Evolutionary conservation across 2,888 invertebrate species (phyloP).

Genomic region (Cremastinae sp.): DNA sequence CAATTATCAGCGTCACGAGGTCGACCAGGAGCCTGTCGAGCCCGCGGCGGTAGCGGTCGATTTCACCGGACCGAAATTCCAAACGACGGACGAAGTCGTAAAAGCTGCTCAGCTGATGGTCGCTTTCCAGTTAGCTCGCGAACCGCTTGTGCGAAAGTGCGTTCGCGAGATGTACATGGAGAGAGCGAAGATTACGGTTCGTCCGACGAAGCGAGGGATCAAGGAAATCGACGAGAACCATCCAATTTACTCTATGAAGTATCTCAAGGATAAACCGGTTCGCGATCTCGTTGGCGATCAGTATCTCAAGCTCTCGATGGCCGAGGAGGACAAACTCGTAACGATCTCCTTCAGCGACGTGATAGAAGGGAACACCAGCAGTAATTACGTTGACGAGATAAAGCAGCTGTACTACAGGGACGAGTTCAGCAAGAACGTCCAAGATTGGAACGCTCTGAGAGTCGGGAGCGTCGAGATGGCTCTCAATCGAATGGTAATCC

Average conservation of each 20-base stretch:
- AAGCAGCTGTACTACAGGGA: slow-evolving; percentile 92
- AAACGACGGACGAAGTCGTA: slow-evolving; percentile 90
- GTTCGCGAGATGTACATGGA: slow-evolving; percentile 93
- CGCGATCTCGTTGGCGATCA: slow-evolving; percentile 92
- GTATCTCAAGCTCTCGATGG: slow-evolving; percentile 89
- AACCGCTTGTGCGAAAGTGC: slow-evolving; percentile 91
- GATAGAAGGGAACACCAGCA: slow-evolving; percentile 85
- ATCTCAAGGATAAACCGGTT: slow-evolving; percentile 94
- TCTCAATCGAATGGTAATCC: slow-evolving; percentile 85
- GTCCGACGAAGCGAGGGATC: slow-evolving; percentile 92
- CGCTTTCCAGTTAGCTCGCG: slow-evolving; percentile 93
- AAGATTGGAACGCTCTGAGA: slow-evolving; percentile 95
- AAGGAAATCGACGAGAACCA: slow-evolving; percentile 98
- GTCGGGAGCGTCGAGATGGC: slow-evolving; percentile 92
- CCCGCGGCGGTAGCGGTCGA: slow-evolving; percentile 91
- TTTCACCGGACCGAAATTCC: slow-evolving; percentile 78
- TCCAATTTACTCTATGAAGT: slow-evolving; percentile 91
- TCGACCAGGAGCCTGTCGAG: slow-evolving; percentile 92
- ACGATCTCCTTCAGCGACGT: slow-evolving; percentile 87
- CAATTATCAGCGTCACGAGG: slow-evolving; percentile 95
- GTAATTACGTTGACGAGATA: slow-evolving; percentile 87
- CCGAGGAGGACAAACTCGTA: slow-evolving; percentile 89
- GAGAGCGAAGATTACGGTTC: slow-evolving; percentile 89
- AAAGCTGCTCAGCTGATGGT: slow-evolving; percentile 96
- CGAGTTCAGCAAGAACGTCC: slow-evolving; percentile 93